Base-by-base conservation (phyloP, 2,113 vertebrate species). In the Hypanus sabinus region DNA sequence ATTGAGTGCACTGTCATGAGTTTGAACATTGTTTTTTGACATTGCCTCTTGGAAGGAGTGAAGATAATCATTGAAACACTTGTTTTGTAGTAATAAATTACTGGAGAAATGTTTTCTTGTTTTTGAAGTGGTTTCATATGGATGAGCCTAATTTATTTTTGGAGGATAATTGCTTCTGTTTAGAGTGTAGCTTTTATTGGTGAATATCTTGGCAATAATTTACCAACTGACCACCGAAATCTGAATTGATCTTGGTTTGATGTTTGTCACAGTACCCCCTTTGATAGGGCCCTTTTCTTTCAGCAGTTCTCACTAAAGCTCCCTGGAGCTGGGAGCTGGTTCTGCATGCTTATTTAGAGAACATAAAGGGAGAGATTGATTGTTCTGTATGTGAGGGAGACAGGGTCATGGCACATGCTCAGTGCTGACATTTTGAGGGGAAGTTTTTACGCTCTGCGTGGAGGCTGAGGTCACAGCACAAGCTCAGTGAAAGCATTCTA, bases 391-490 rank as follows among this genome's bases (percentile, higher is more conserved):
- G 94, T 94, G 93, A 94, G 96, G 94, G 95, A 94, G 95, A 94
- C 94, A 95, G 98, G 98, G 98, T 99, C 98, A 98, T 97, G 96
- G 99, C 99, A 98, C 99, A 99, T 99, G 99, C 99, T 99, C 99
- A 99, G 98, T 99, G 94, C 97, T 94, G 97, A 95, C 97, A 96
- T 95, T 95, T 96, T 96, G 97, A 97, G 96, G 97, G 97, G 97
- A 98, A 98, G 96, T 97, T 97, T 98, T 96, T 97, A 97, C 98
- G 97, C 97, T 96, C 97, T 98, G 97, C 98, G 98, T 97, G 97
- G 96, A 96, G 97, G 97, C 98, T 98, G 98, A 99, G 99, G 99
- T 99, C 99, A 99, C 96, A 98, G 98, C 98, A 98, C 98, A 97
- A 97, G 98, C 98, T 98, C 98, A 97, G 98, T 98, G 97, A 95